Evolutionary conservation across 2,888 invertebrate genomes (phyloP).

Genomic region (Corythucha ciliata): DNA sequence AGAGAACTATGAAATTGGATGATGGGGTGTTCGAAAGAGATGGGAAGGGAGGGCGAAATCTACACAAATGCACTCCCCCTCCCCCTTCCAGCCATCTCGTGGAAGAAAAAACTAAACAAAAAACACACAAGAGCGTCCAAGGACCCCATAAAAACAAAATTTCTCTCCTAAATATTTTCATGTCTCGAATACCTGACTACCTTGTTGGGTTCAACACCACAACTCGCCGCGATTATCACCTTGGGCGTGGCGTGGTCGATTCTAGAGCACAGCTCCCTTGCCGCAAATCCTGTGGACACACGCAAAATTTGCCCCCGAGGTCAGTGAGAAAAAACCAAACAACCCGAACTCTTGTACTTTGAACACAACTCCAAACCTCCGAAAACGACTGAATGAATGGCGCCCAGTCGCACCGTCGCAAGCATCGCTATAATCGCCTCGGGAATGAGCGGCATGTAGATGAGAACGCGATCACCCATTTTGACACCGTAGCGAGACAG

Average conservation of each 20-base stretch:
- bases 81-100: too few relatives aligned
- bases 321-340: background rate
- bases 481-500: slow-evolving; percentile 65
- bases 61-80: too few relatives aligned
- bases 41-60: too few relatives aligned
- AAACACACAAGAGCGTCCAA: too few relatives aligned
- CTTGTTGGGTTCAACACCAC: slow-evolving; percentile 80
- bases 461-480: slow-evolving; percentile 75
- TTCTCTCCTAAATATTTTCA: too few relatives aligned
- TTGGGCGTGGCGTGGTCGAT: slow-evolving; percentile 84
- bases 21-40: too few relatives aligned
- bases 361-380: slow-evolving; percentile 55
- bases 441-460: slow-evolving; percentile 92
- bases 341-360: background rate
- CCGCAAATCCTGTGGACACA: slow-evolving; percentile 64
- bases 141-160: too few relatives aligned
- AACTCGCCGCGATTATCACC: slow-evolving; percentile 80
- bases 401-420: slow-evolving; percentile 78
- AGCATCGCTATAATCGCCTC: slow-evolving; percentile 83
- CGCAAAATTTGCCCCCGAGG: background rate
- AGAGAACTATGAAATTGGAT: too few relatives aligned
- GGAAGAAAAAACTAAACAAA: too few relatives aligned
- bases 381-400: slow-evolving; percentile 89
- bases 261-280: slow-evolving; percentile 72
- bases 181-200: slow-evolving; percentile 69